Conservation (phyloP, 1,140 invertebrate genomes). For the Hetaerina americana region DNA sequence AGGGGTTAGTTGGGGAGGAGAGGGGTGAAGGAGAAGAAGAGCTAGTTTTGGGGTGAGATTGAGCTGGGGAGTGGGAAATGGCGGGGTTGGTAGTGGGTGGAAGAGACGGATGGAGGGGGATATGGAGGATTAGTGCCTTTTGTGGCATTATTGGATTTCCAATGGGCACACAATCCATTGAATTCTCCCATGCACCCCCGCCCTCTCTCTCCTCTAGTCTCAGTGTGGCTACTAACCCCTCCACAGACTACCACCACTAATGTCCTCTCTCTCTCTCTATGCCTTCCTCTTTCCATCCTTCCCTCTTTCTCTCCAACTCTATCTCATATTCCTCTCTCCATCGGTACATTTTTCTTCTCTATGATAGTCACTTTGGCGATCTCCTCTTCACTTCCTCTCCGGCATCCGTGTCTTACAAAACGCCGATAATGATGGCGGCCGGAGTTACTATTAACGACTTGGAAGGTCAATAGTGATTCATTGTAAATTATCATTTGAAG, state of each 20-base stretch:
- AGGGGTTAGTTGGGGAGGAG: no score
- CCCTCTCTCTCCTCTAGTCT: background rate
- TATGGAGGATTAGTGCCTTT: background rate
- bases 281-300: background rate
- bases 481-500: no score
- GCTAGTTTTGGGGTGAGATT: no score
- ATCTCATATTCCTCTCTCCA: background rate
- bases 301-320: background rate
- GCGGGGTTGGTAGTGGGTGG: background rate
- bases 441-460: no score
- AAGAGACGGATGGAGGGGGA: background rate
- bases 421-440: no score
- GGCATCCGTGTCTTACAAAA: no score
- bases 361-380: no score
- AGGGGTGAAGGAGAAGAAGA: no score
- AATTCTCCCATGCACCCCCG: background rate
- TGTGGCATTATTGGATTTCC: background rate
- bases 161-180: background rate
- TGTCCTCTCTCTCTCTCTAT: background rate
- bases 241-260: background rate
- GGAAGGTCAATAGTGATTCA: no score
- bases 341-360: no score
- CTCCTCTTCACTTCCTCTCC: no score
- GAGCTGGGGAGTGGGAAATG: no score
- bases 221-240: background rate